Evolutionary conservation across 1,140 invertebrate genomes (phyloP), one percentile per base, ranked within the genome.

Genomic region (Cotesia chilonis): DNA sequence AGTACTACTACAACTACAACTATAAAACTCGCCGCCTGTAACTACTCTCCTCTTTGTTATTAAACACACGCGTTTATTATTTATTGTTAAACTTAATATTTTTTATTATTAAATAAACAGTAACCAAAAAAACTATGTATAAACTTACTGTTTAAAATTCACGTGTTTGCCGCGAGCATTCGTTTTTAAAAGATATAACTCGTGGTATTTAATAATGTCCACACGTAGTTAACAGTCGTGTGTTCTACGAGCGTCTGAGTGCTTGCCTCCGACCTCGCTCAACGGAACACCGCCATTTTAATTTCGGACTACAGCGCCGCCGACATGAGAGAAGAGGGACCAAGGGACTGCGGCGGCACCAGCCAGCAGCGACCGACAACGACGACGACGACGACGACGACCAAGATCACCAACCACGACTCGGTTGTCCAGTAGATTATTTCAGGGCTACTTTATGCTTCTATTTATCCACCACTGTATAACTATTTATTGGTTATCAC

Each of bases 251-350:
- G 10, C 55, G 70, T 72, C 36, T 57, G 61, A 55, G 52, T 66
- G 74, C 72, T 69, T 75, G 68, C 51, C 68, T 68, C 55, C 61
- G 64, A 71, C 47, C 64, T 57, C 65, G 64, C 74, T 77, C 75
- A 76, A 75, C 68, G 72, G 73, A 79, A 82, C 77, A 81, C 83
- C 84, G 84, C 84, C 84, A 86, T 86, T 85, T 86, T 86, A 79
- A 73, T 82, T 83, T 78, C 66, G 75, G 66, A 66, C 74, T 47
- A 47, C 41, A 47, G 41, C 41, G 41, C 41, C 41, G 41, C 41
- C 41, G 41, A 47, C 41, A 47, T 47, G 41, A 47, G 28, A 28
- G 28, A 28, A 28, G 75, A 78, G 74, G 68, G 68, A 51, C 41
- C 68, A 72, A 37, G 54, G 66, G 36, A 69, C 68, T 67, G 54